Conservation (phyloP, 64 coral and sea anemone species). For the Orbicella faveolata region DNA sequence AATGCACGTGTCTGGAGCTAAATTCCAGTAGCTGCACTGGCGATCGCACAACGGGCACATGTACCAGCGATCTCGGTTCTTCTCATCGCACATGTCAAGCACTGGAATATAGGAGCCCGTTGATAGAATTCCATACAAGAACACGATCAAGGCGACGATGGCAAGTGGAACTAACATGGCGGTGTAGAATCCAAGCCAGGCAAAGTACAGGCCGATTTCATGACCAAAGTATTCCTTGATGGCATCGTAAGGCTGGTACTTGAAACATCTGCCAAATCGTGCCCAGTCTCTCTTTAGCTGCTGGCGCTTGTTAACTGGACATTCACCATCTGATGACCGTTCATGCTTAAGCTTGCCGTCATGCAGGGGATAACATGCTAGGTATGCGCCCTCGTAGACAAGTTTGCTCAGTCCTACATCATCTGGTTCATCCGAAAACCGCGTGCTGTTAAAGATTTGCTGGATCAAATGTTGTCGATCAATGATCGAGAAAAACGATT, state of each 20-base stretch:
- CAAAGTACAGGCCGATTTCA: conserved; percentile 69
- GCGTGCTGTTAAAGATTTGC: conserved; percentile 56
- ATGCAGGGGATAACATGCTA: conserved; percentile 50
- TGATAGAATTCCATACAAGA: conserved; percentile 52
- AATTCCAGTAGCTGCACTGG: conserved; percentile 64
- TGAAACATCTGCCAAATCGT: conserved; percentile 62
- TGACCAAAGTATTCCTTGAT: conserved; percentile 77
- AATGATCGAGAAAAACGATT: conserved; percentile 53
- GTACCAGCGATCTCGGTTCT: conserved; percentile 50
- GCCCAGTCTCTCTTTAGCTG: conserved; percentile 63
- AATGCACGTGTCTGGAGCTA: conserved; percentile 63
- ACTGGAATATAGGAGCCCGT: conserved; percentile 42
- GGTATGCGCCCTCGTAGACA: conserved; percentile 48
- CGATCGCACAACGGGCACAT: conserved; percentile 77
- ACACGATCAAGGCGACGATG: conserved; percentile 50
- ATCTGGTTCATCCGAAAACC: conserved; percentile 39
- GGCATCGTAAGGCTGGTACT: conserved; percentile 52
- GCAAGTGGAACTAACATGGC: conserved; percentile 62
- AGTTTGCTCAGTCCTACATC: conserved; percentile 55
- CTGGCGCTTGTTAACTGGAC: conserved; percentile 49
- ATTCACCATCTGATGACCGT: background rate
- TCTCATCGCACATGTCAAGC: conserved; percentile 47
- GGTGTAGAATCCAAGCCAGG: conserved; percentile 69
- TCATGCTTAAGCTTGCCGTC: conserved; percentile 30
- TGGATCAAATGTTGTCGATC: conserved; percentile 66